Percentiles rank a stretch among this genome's conserved stretches.
phyloP scores from a whole-genome alignment of 2,888 invertebrate species.

The Tiphia femorata region DNA sequence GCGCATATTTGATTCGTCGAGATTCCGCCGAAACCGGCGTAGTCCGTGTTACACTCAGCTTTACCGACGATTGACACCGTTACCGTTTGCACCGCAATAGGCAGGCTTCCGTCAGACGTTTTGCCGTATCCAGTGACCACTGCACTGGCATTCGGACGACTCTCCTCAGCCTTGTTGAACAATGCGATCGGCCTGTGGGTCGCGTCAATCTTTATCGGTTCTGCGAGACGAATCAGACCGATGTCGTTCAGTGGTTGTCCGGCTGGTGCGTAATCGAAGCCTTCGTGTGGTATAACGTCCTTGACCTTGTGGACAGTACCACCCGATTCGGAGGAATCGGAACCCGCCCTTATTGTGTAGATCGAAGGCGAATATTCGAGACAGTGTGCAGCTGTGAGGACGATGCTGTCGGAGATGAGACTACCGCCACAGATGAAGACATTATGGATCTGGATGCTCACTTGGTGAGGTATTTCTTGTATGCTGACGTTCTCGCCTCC shows the following conservation, averaged over 20 bases:
- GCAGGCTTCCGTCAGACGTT: conserved; percentile 13
- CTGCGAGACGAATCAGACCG: conserved; percentile 70
- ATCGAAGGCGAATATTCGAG: conserved; percentile 30
- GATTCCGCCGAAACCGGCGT: conserved; percentile 28
- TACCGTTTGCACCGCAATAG: conserved; percentile 67
- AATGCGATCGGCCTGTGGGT: conserved; percentile 69
- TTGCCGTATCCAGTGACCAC: conserved; percentile 48
- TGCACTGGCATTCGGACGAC: conserved; percentile 13
- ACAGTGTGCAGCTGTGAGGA: conserved; percentile 75
- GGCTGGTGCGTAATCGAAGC: not conserved
- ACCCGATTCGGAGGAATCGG: conserved; percentile 66
- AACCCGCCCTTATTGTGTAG: conserved; percentile 21
- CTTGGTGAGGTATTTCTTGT: conserved; percentile 41
- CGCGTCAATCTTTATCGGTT: conserved; percentile 69
- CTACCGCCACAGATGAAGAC: conserved; percentile 73
- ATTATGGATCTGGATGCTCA: conserved; percentile 51
- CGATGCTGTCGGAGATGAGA: conserved; percentile 69
- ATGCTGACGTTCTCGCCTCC: conserved; percentile 37
- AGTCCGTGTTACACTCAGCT: conserved; percentile 67
- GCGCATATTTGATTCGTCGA: conserved; percentile 72
- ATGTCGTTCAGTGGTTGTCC: conserved; percentile 65
- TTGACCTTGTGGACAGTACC: conserved; percentile 23
- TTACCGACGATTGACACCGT: conserved; percentile 71
- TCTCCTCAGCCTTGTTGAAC: conserved; percentile 53
- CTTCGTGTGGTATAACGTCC: conserved; percentile 17